A percentile compares a stretch with the other conserved stretches of the same genome.
These are phyloP conservation scores for Scolopax mira DNA, from an alignment of 2,113 vertebrate species.

Conservation along the genomic window DNA sequence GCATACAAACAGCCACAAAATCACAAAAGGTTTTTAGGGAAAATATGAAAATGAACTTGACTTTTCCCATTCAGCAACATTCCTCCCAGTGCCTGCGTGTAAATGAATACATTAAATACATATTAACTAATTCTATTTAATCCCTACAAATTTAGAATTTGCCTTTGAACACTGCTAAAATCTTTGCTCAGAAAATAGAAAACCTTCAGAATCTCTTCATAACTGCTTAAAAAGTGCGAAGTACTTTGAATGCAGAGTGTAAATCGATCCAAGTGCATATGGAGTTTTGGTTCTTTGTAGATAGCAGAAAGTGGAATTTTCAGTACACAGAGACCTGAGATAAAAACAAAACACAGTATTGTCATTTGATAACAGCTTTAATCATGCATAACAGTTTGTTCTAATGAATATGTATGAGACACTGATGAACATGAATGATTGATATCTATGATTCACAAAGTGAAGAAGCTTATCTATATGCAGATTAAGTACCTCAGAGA, in stretches of 20 bases:
- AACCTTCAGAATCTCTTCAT: neutral
- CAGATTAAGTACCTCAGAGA: conserved; percentile 46
- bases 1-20: neutral
- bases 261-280: neutral
- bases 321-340: conserved; percentile 1
- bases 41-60: neutral
- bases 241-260: neutral
- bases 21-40: neutral
- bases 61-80: neutral
- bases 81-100: neutral
- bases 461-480: conserved; percentile 45
- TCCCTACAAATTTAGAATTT: neutral
- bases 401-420: conserved; percentile 55
- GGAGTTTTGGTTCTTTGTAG: conserved; percentile 29
- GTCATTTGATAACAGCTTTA: conserved; percentile 26
- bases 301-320: conserved; percentile 33
- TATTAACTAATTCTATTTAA: neutral
- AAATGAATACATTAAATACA: neutral
- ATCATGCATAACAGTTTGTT: neutral
- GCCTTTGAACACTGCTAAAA: neutral
- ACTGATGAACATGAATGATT: conserved; percentile 56
- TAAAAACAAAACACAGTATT: conserved; percentile 14
- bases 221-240: neutral
- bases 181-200: neutral
- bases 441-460: conserved; percentile 41